Percentiles rank a stretch among this genome's conserved stretches.
Evolutionary conservation across 2,888 invertebrate species (phyloP).

Genomic region (Phortica okadai): DNA sequence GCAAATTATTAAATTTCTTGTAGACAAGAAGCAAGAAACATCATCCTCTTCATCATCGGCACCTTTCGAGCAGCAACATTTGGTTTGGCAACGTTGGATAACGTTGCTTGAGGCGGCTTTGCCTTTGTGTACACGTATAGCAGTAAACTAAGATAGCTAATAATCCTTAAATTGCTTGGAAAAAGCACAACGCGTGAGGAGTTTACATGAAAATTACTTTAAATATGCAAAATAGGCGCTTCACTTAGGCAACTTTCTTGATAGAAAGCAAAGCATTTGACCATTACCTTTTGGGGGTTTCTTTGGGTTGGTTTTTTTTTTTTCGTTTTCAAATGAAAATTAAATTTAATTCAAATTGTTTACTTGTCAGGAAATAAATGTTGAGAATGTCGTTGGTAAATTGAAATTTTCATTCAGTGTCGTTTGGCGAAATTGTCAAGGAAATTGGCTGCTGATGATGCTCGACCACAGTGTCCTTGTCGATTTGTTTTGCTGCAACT

Average conservation of each 20-base stretch:
- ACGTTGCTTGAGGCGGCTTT: not conserved
- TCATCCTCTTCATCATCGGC: not conserved
- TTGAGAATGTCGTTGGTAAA: slow-evolving; percentile 26
- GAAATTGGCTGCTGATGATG: slow-evolving; percentile 25
- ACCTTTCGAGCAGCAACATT: not conserved
- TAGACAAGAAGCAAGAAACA: not conserved
- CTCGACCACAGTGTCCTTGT: not conserved
- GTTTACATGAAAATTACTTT: not conserved
- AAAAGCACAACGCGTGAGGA: slow-evolving; percentile 1
- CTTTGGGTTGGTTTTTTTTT: not conserved
- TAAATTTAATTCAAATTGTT: slow-evolving; percentile 33
- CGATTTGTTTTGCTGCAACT: slow-evolving; percentile 3
- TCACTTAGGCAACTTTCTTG: not conserved
- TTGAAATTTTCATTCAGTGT: slow-evolving; percentile 25
- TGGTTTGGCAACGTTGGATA: not conserved
- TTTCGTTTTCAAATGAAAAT: slow-evolving; percentile 6
- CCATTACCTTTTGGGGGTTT: not conserved
- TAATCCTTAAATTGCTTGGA: slow-evolving; percentile 26
- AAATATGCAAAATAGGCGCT: slow-evolving; percentile 20
- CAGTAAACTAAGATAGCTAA: not conserved
- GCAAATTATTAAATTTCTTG: slow-evolving; percentile 15
- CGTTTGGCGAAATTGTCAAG: slow-evolving; percentile 15
- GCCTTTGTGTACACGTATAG: not conserved
- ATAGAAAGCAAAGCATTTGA: not conserved
- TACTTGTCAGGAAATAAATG: slow-evolving; percentile 32